phyloP scores from a whole-genome alignment of 2,797 vertebrate species.

The Acrossocheilus wenchowensis region DNA sequence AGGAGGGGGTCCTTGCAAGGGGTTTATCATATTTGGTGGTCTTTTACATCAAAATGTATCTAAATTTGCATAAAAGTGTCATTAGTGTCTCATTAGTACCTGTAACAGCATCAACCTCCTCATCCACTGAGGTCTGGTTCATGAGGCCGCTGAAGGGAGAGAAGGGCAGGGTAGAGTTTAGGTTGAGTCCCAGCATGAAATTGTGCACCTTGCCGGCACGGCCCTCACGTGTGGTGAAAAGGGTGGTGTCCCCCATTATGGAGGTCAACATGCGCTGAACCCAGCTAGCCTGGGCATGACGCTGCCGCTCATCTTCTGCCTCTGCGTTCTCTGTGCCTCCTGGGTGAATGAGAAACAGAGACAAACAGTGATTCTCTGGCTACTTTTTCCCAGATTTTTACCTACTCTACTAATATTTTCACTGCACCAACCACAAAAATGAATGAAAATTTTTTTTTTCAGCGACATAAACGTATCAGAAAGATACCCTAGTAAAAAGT shows the following conservation, averaged over 20 bases:
- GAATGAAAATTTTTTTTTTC: neutral
- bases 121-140: constrained; percentile 76
- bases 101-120: constrained; percentile 90
- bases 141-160: constrained; percentile 77
- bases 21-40: neutral
- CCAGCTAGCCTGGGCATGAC: constrained; percentile 90
- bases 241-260: constrained; percentile 87
- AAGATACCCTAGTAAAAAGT: neutral
- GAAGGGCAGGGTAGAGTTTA: constrained; percentile 86
- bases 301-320: constrained; percentile 80
- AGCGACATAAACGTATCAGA: neutral
- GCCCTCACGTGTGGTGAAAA: constrained; percentile 97
- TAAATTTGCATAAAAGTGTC: neutral
- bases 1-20: neutral
- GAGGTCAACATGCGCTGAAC: constrained; percentile 93
- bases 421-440: neutral
- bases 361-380: neutral
- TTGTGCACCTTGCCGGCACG: constrained; percentile 98
- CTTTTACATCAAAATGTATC: neutral
- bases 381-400: neutral
- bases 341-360: constrained; percentile 45
- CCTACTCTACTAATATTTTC: neutral
- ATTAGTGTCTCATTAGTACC: constrained; percentile 71
- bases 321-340: constrained; percentile 84
- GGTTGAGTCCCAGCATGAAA: constrained; percentile 97